Evolutionary conservation across 2,113 vertebrate genomes (phyloP).

Genomic region (Anser cygnoides): DNA sequence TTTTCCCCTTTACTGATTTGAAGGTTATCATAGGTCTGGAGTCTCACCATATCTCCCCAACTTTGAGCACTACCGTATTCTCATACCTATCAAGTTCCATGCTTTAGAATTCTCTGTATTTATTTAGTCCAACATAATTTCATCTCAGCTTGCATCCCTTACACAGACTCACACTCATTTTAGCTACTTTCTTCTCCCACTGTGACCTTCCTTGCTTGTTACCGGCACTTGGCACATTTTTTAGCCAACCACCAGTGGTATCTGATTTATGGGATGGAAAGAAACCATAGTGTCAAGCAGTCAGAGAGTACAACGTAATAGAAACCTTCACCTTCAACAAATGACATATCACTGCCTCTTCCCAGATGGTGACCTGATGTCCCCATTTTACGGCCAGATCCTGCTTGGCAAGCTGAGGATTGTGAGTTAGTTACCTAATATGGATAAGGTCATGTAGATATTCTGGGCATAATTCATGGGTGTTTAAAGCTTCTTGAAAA

Average conservation of each 20-base stretch:
- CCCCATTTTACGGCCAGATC: neutral
- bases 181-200: neutral
- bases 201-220: neutral
- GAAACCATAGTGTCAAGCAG: neutral
- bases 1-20: neutral
- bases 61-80: neutral
- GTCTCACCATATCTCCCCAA: neutral
- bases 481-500: neutral
- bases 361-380: neutral
- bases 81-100: neutral
- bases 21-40: neutral
- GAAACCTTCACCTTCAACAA: neutral
- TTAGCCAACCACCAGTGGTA: neutral
- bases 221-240: neutral
- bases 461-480: neutral
- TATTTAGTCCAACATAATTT: neutral
- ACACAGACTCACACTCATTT: neutral
- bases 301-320: neutral
- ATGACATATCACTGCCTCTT: neutral
- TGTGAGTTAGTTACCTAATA: neutral
- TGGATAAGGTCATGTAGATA: neutral
- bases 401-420: neutral
- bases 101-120: neutral
- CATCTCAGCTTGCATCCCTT: neutral
- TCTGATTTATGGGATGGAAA: neutral